Conservation (phyloP, 1,140 invertebrate species). For the Neotoxoptera formosana region DNA sequence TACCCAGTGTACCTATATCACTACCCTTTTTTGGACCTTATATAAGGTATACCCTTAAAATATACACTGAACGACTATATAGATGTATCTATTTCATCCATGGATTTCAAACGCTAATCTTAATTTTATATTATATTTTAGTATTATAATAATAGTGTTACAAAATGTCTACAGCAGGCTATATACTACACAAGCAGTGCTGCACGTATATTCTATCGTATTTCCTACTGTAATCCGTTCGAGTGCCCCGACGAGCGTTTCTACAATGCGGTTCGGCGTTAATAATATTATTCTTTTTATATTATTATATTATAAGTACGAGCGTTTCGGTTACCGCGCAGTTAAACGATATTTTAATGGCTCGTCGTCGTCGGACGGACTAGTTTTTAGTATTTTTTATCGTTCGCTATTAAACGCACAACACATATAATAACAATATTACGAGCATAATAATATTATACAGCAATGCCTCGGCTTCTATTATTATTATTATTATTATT, state of each 20-base stretch:
- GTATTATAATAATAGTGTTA: background rate
- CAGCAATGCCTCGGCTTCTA: background rate
- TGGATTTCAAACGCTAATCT: background rate
- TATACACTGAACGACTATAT: background rate
- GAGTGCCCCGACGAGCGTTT: background rate
- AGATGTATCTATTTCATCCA: background rate
- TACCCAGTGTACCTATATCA: no score
- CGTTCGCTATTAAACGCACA: constrained; percentile 42
- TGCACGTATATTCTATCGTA: background rate
- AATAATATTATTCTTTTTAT: constrained; percentile 1
- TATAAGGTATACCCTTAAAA: no score
- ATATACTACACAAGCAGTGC: no score
- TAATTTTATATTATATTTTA: background rate
- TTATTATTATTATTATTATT: constrained; percentile 28
- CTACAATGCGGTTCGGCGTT: background rate
- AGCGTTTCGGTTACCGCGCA: background rate
- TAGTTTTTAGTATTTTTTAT: constrained; percentile 44
- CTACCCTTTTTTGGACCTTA: no score
- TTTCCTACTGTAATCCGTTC: background rate
- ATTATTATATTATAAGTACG: background rate
- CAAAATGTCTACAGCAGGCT: background rate
- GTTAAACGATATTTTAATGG: constrained; percentile 41
- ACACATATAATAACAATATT: constrained; percentile 39
- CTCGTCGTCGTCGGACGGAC: background rate
- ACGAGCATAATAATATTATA: constrained; percentile 10